Base-by-base conservation (phyloP, 2,797 vertebrate species). In the Pangasius larnaudii region DNA sequence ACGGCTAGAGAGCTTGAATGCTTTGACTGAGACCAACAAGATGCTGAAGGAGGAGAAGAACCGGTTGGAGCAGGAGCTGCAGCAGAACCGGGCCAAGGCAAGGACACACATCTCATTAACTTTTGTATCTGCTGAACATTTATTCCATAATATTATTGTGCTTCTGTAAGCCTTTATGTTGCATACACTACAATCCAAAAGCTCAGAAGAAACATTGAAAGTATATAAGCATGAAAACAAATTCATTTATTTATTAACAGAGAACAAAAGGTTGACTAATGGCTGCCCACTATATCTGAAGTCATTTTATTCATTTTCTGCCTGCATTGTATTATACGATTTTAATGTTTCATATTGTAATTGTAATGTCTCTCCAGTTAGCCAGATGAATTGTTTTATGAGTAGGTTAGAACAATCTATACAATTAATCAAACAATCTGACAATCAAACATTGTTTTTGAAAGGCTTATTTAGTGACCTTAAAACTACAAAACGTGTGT, bases 1-100 rank as follows among this genome's bases (percentile, higher is more conserved):
- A 93, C 99, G 98, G 93, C 98, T 98, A 0, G 98, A 99, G 93
- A 99, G 97, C 0, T 97, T 99, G 97, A 98, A 96, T 3, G 96
- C 99, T 49, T 93, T 99, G 56, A 95, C 98, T 92, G 98, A 99
- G 93, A 98, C 97, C 83, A 99, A 99, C 93, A 98, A 97, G 92
- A 96, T 98, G 94, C 93, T 99, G 42, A 96, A 98, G 91, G 98
- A 98, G 92, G 98, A 99, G 87, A 98, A 97, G 87, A 97, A 97
- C 89, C 96, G 97, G 69, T 91, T 97, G 39, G 97, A 97, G 87
- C 97, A 97, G 90, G 97, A 98, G 46, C 94, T 99, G 1, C 97
- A 98, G 81, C 97, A 98, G 91, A 94, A 95, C 85, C 97, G 97
- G 92, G 97, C 97, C 0, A 99, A 99, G 96, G 99, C 24, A 89